These are phyloP conservation scores for Trypoxylus dichotomus DNA, from an alignment of 1,140 invertebrate genomes.

Conservation along the genomic window DNA sequence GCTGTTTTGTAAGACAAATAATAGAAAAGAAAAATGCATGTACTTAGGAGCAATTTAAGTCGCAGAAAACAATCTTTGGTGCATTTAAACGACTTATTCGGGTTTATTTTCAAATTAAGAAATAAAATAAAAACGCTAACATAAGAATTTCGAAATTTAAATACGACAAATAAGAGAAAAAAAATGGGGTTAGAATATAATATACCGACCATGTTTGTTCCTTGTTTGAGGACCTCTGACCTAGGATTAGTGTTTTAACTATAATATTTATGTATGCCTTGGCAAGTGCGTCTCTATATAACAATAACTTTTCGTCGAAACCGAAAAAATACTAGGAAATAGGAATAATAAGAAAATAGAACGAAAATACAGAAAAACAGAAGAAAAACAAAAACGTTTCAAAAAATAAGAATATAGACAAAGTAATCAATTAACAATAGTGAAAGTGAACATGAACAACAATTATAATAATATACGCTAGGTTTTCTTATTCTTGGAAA, in stretches of 20 bases:
- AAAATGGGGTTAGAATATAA: not conserved
- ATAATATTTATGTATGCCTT: constrained; percentile 12
- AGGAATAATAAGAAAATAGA: constrained; percentile 1
- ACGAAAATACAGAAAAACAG: not conserved
- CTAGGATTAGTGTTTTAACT: not conserved
- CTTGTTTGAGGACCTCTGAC: not conserved
- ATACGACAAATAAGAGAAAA: not conserved
- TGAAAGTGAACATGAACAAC: too few species aligned
- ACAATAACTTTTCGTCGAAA: not conserved
- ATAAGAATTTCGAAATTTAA: too few species aligned
- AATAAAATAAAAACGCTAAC: too few species aligned
- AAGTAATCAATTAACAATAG: not conserved
- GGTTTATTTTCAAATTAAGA: too few species aligned
- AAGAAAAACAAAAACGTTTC: not conserved
- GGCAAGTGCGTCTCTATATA: constrained; percentile 27
- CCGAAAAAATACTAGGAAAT: not conserved
- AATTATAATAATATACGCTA: not conserved
- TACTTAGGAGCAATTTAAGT: too few species aligned
- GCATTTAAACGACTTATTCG: too few species aligned
- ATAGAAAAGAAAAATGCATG: too few species aligned
- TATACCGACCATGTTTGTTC: not conserved
- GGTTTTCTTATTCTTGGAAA: not conserved
- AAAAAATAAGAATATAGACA: not conserved
- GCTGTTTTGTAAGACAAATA: too few species aligned
- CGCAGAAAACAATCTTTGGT: too few species aligned